Evolutionary conservation across 1,140 invertebrate species (phyloP).

Genomic region (Lordiphosa stackelbergi): DNA sequence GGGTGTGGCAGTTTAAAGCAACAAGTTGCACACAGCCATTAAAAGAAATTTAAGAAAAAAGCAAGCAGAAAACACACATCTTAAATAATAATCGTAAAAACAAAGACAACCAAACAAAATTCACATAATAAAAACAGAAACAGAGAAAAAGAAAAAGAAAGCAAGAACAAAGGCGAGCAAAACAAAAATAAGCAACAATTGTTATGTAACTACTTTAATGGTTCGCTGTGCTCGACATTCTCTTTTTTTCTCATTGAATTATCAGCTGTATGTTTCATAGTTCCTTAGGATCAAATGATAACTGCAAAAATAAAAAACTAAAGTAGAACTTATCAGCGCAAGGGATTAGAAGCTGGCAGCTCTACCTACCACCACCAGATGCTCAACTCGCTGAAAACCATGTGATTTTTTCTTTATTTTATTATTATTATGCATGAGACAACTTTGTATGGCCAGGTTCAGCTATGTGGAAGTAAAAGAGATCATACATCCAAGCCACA

Average conservation of each 20-base stretch:
- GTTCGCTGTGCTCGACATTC: slow-evolving; percentile 18
- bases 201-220: slow-evolving; percentile 59
- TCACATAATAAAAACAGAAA: slow-evolving; percentile 30
- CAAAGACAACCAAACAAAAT: slow-evolving; percentile 30
- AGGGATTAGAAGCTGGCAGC: slow-evolving; percentile 2
- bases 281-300: slow-evolving; percentile 26
- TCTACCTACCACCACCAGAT: slow-evolving; percentile 27
- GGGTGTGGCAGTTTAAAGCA: slow-evolving; percentile 28
- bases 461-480: slow-evolving; percentile 69
- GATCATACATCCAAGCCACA: slow-evolving; percentile 45
- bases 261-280: slow-evolving; percentile 15
- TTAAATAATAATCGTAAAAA: slow-evolving; percentile 41
- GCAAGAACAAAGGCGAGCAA: slow-evolving; percentile 33
- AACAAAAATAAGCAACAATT: slow-evolving; percentile 54
- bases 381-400: slow-evolving; percentile 26
- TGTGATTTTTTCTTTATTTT: slow-evolving; percentile 31
- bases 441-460: slow-evolving; percentile 52
- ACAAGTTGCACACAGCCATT: slow-evolving; percentile 15
- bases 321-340: not conserved
- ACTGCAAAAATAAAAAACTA: slow-evolving; percentile 8
- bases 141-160: not conserved
- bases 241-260: slow-evolving; percentile 24
- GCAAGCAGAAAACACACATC: slow-evolving; percentile 27
- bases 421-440: slow-evolving; percentile 19
- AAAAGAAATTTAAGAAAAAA: slow-evolving; percentile 21